A percentile compares a stretch with the other conserved stretches of the same genome.
These are phyloP conservation scores for Pseudomyrmex flavicornis DNA, from an alignment of 1,140 invertebrate species.

Conservation along the genomic window DNA sequence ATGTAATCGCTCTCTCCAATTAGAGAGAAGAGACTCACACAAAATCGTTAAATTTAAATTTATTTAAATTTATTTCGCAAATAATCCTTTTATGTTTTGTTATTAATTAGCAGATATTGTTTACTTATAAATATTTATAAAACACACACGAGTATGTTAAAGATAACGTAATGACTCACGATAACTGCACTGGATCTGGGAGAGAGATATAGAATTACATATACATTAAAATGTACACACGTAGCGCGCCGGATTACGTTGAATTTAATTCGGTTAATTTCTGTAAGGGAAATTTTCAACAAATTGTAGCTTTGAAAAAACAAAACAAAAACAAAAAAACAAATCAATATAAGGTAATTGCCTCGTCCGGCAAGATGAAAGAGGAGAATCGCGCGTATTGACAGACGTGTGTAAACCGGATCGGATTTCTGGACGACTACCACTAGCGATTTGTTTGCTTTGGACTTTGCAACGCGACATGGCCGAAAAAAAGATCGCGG, in stretches of 20 bases:
- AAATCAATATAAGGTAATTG: conserved; percentile 17
- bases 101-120: conserved; percentile 6
- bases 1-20: background rate
- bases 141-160: background rate
- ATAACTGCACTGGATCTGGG: background rate
- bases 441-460: background rate
- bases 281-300: background rate
- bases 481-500: conserved; percentile 23
- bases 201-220: background rate
- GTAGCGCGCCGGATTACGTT: background rate
- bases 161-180: conserved; percentile 30
- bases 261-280: conserved; percentile 24
- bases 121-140: conserved; percentile 21
- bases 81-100: background rate
- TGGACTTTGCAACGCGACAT: background rate
- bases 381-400: background rate
- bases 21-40: background rate
- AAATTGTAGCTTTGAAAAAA: background rate
- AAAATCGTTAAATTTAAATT: background rate
- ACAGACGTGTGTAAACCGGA: background rate
- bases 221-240: background rate
- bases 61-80: background rate
- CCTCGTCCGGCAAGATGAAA: background rate
- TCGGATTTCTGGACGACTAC: conserved; percentile 7
- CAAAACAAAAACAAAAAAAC: background rate